Conservation (phyloP, 2,797 vertebrate species). For the Petrocephalus sullivani region DNA sequence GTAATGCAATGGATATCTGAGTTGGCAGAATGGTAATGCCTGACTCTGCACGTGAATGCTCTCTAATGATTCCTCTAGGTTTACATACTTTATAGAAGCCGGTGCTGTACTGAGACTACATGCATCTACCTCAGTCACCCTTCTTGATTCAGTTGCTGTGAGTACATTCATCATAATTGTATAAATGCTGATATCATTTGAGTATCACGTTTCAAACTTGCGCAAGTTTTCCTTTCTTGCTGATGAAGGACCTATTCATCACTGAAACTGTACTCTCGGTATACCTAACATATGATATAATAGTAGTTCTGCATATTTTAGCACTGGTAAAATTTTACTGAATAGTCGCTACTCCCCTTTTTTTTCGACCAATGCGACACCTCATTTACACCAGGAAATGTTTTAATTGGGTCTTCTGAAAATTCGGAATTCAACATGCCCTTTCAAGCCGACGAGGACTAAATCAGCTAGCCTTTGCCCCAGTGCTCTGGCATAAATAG, state of each 20-base stretch:
- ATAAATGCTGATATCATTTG: background rate
- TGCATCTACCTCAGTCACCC: background rate
- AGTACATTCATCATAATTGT: background rate
- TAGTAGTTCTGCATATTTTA: background rate
- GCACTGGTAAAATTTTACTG: background rate
- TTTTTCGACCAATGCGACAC: background rate
- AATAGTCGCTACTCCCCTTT: background rate
- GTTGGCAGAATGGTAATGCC: background rate
- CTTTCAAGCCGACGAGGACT: constrained; percentile 42
- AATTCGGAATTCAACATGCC: constrained; percentile 27
- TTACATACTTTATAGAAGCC: background rate
- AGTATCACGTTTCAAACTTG: background rate
- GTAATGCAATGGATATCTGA: background rate
- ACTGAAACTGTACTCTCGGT: background rate
- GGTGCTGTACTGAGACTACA: background rate
- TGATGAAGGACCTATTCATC: background rate
- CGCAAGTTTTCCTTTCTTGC: background rate
- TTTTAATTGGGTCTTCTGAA: constrained; percentile 16
- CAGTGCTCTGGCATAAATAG: constrained; percentile 32
- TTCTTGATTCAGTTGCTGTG: background rate
- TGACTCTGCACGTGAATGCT: background rate
- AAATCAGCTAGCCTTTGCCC: constrained; percentile 36
- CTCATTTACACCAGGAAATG: background rate
- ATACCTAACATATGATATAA: background rate
- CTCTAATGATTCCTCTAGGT: background rate